These are phyloP conservation scores for Axinella damicornis DNA, from an alignment of 37 sponge, comb jelly and placozoan species.

Conservation along the genomic window DNA sequence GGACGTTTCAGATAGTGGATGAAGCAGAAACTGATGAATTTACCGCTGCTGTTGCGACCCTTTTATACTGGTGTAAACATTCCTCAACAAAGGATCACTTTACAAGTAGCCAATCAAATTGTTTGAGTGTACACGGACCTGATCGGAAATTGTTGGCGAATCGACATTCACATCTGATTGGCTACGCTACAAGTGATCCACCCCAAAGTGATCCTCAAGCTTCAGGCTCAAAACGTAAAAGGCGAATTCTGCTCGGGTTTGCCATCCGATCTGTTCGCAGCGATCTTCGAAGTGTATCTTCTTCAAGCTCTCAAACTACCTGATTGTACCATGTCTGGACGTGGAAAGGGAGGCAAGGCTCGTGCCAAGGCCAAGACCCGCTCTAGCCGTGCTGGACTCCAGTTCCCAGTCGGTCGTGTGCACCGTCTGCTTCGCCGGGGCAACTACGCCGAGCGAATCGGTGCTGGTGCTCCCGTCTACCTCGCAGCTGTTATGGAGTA, in stretches of 20 bases:
- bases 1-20: neutral
- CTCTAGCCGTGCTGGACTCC: slow-evolving; percentile 97
- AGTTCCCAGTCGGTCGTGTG: slow-evolving; percentile 98
- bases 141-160: no score
- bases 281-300: no score
- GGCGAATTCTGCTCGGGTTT: no score
- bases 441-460: slow-evolving; percentile 93
- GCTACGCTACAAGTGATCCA: no score
- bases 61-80: neutral
- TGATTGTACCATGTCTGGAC: slow-evolving; percentile 88
- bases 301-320: no score
- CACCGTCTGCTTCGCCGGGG: slow-evolving; percentile 94
- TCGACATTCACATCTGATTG: neutral
- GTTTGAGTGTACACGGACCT: neutral
- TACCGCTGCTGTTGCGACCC: neutral
- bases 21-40: neutral
- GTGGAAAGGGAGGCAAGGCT: slow-evolving; percentile 99
- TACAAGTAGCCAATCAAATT: slow-evolving; percentile 6
- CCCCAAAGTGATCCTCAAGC: no score
- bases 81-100: slow-evolving; percentile 15
- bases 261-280: no score
- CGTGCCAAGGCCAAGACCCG: slow-evolving; percentile 95
- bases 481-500: slow-evolving; percentile 99
- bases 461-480: slow-evolving; percentile 99
- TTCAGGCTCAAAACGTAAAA: no score